Evolutionary conservation across 2,797 vertebrate genomes (phyloP).

Genomic region (Hemitrygon akajei): DNA sequence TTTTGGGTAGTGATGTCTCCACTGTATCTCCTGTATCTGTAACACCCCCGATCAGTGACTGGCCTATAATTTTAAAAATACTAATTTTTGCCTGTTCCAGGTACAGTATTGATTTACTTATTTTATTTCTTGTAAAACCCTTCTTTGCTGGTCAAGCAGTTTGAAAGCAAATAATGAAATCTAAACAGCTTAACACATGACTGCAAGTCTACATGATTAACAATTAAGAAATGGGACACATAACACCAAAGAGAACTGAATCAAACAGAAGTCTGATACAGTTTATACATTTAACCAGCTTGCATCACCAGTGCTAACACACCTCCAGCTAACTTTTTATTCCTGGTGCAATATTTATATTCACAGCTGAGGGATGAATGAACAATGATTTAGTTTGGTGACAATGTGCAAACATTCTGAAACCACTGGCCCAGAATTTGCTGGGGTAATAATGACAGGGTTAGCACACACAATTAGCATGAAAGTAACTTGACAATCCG

Average conservation of each 20-base stretch:
- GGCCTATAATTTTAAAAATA: not conserved
- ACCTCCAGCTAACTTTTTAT: too few species aligned
- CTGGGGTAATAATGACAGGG: not conserved
- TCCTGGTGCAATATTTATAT: not conserved
- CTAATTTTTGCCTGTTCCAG: conserved; percentile 17
- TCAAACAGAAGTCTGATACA: too few species aligned
- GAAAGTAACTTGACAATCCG: not conserved
- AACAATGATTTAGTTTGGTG: not conserved
- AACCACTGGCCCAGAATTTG: not conserved
- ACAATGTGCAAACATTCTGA: not conserved
- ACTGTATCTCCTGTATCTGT: not conserved
- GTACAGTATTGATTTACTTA: not conserved
- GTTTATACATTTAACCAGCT: not conserved
- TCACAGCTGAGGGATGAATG: not conserved
- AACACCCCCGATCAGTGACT: not conserved
- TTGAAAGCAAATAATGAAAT: not conserved
- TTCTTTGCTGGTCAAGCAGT: not conserved
- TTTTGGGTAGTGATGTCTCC: not conserved
- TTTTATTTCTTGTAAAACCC: conserved; percentile 24
- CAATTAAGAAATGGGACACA: not conserved
- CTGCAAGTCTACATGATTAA: not conserved
- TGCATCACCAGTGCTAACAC: not conserved
- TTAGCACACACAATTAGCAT: not conserved
- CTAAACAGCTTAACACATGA: not conserved
- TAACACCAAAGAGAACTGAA: not conserved